phyloP scores from a whole-genome alignment of 2,113 vertebrate species.

The Xenopus borealis region DNA sequence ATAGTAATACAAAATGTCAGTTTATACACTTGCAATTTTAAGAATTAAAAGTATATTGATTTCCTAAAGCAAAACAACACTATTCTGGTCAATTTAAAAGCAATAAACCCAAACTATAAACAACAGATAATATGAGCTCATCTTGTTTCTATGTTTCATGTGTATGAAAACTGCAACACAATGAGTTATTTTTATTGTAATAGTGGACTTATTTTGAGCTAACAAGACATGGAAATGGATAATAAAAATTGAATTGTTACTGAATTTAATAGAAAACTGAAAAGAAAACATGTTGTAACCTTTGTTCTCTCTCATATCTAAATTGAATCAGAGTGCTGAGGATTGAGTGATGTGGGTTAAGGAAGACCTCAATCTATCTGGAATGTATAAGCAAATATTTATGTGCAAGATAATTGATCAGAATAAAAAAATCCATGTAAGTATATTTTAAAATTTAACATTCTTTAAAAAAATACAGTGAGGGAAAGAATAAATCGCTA shows the following conservation, averaged over 20 bases:
- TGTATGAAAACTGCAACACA: slow-evolving; percentile 14
- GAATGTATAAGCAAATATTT: slow-evolving; percentile 44
- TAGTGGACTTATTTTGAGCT: slow-evolving; percentile 20
- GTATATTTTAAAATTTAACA: slow-evolving; percentile 1
- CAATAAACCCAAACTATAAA: neutral
- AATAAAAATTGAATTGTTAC: slow-evolving; percentile 45
- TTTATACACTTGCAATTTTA: no score
- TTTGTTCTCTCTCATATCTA: slow-evolving; percentile 38
- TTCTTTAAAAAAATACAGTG: neutral
- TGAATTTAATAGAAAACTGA: slow-evolving; percentile 42
- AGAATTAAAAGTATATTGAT: no score
- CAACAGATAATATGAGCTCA: neutral
- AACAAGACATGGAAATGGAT: slow-evolving; percentile 46
- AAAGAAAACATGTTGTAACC: slow-evolving; percentile 41
- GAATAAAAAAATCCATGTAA: slow-evolving; percentile 10
- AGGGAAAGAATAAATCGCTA: slow-evolving; percentile 10
- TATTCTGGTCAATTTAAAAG: neutral
- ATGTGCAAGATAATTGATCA: slow-evolving; percentile 45
- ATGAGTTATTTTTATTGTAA: slow-evolving; percentile 19
- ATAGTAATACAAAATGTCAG: no score
- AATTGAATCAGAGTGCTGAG: slow-evolving; percentile 38
- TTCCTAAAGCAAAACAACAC: neutral
- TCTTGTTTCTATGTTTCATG: slow-evolving; percentile 16
- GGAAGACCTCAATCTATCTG: slow-evolving; percentile 37
- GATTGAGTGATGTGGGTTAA: slow-evolving; percentile 42